Conservation (phyloP, 2,888 invertebrate species). For the Drosophila tripunctata region DNA sequence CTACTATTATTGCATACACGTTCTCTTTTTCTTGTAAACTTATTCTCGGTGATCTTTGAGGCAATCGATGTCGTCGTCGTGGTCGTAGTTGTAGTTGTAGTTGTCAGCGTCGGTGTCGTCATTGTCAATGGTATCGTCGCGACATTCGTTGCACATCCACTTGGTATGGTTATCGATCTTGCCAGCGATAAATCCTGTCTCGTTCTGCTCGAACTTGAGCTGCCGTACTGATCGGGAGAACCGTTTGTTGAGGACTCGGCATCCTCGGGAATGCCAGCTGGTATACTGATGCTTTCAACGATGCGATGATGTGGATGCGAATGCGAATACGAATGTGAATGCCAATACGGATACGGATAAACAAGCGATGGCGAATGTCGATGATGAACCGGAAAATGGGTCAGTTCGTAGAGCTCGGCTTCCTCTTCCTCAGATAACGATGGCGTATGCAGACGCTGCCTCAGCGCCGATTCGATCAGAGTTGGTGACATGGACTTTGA, state of each 20-base stretch:
- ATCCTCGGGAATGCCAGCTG: conserved; percentile 74
- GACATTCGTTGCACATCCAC: conserved; percentile 2
- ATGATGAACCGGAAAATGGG: neutral
- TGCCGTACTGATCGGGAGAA: conserved; percentile 51
- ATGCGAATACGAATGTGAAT: conserved; percentile 40
- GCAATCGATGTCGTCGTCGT: conserved; percentile 35
- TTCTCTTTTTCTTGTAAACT: conserved; percentile 84
- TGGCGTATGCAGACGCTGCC: conserved; percentile 58
- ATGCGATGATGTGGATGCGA: conserved; percentile 34
- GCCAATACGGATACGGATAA: conserved; percentile 20
- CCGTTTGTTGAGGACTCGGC: conserved; percentile 57
- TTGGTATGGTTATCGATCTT: neutral
- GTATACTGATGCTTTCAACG: conserved; percentile 58
- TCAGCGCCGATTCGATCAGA: conserved; percentile 52
- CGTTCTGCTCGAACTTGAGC: too few relatives aligned
- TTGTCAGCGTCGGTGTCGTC: conserved; percentile 29
- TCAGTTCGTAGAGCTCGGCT: conserved; percentile 24
- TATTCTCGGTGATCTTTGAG: conserved; percentile 81
- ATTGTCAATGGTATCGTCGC: neutral
- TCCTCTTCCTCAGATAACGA: conserved; percentile 30
- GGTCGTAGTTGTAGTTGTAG: conserved; percentile 11
- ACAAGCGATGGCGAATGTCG: conserved; percentile 22
- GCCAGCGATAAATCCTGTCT: neutral
- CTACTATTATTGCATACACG: conserved; percentile 83
- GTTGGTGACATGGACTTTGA: conserved; percentile 50